phyloP scores from a whole-genome alignment of 2,888 invertebrate genomes.

The Lampropteryx suffumata region DNA sequence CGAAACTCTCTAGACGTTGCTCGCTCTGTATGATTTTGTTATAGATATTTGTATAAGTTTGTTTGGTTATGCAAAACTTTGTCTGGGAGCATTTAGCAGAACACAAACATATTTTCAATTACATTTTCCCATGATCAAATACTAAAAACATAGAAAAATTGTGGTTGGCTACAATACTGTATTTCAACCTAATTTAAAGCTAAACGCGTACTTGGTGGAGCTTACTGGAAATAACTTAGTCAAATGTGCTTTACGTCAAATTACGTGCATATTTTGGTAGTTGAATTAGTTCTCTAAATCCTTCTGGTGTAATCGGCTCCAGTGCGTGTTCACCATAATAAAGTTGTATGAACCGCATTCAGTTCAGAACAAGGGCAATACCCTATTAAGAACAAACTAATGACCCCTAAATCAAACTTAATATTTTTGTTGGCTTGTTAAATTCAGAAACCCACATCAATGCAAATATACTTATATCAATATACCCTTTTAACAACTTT shows the following conservation, averaged over 20 bases:
- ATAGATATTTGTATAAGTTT: constrained; percentile 34
- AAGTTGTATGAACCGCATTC: too few species aligned
- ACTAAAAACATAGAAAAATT: too few species aligned
- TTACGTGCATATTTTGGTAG: too few species aligned
- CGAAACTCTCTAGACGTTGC: constrained; percentile 47
- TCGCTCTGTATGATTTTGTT: constrained; percentile 39
- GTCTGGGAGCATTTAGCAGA: constrained; percentile 19
- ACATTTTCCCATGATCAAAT: background rate
- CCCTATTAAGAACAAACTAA: background rate
- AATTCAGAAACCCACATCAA: constrained; percentile 32
- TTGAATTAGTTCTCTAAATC: too few species aligned
- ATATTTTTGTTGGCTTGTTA: constrained; percentile 21
- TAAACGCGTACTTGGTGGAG: too few species aligned
- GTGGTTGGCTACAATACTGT: too few species aligned
- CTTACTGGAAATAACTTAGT: too few species aligned
- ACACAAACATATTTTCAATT: constrained; percentile 8
- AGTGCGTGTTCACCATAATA: too few species aligned
- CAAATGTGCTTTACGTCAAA: too few species aligned
- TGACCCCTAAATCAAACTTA: constrained; percentile 4
- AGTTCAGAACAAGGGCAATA: background rate
- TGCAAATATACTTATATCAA: constrained; percentile 35
- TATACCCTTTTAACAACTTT: too few species aligned
- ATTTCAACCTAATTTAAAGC: too few species aligned
- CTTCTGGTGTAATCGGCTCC: too few species aligned
- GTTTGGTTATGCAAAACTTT: constrained; percentile 32